phyloP scores from a whole-genome alignment of 1,140 invertebrate species.

The Asobara japonica region DNA sequence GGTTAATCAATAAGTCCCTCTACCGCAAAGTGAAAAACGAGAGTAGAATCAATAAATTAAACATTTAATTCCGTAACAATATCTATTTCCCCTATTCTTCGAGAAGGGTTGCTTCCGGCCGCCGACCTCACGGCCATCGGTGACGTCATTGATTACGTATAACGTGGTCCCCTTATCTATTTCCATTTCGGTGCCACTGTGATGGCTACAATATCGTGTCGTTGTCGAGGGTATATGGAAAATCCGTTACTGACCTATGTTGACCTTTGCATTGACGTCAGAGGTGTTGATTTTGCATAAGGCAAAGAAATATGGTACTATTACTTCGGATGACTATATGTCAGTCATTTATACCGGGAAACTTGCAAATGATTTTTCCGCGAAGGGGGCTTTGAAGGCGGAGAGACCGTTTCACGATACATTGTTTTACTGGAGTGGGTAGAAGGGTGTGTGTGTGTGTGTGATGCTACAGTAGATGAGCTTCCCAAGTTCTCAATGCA shows the following conservation, averaged over 20 bases:
- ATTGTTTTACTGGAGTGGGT: too few species aligned
- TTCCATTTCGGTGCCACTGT: background rate
- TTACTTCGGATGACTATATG: background rate
- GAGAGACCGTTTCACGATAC: too few species aligned
- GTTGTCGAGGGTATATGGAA: background rate
- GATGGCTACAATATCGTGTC: background rate
- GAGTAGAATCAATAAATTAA: too few species aligned
- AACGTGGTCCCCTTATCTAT: background rate
- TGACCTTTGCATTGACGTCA: slow-evolving; percentile 6
- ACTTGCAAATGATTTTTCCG: too few species aligned
- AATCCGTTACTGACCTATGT: slow-evolving; percentile 8
- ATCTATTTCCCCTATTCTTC: background rate
- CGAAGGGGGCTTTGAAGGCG: too few species aligned
- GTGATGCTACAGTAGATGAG: too few species aligned
- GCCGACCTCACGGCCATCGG: slow-evolving; percentile 13
- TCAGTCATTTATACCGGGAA: background rate
- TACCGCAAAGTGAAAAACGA: too few species aligned
- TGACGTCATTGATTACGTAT: slow-evolving; percentile 28
- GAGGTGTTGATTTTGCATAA: background rate
- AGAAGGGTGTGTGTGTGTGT: too few species aligned
- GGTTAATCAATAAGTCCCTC: too few species aligned
- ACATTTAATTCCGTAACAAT: too few species aligned
- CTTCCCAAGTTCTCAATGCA: too few species aligned
- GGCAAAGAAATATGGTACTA: background rate
- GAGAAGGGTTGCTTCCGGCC: slow-evolving; percentile 4